Conservation (phyloP, 2,797 vertebrate genomes). For the Gastrophryne carolinensis region DNA sequence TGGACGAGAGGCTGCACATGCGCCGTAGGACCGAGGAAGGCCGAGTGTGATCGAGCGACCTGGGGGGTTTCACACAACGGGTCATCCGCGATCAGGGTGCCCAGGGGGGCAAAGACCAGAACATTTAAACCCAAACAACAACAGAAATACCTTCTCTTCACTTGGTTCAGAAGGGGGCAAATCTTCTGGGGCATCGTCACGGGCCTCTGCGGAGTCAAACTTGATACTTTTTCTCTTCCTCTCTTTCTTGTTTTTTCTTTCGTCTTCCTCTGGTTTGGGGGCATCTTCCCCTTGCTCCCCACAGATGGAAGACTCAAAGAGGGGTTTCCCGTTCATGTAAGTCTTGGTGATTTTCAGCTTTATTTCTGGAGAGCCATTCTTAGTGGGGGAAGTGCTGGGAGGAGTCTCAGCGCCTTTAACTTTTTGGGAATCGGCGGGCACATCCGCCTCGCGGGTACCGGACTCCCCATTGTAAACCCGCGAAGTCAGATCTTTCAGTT, state of each 20-base stretch:
- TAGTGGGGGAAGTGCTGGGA: slow-evolving; percentile 72
- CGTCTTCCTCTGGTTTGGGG: slow-evolving; percentile 62
- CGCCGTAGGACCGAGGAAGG: too few species aligned
- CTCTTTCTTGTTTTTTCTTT: slow-evolving; percentile 65
- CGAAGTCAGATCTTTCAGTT: slow-evolving; percentile 90
- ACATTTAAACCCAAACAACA: too few species aligned
- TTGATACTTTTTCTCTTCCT: slow-evolving; percentile 80
- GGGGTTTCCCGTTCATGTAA: slow-evolving; percentile 79
- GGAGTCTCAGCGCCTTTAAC: slow-evolving; percentile 80
- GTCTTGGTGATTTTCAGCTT: slow-evolving; percentile 89
- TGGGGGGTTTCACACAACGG: too few species aligned
- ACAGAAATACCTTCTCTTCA: slow-evolving; percentile 67
- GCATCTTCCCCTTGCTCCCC: slow-evolving; percentile 72
- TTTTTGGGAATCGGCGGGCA: slow-evolving; percentile 77
- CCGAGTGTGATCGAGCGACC: too few species aligned
- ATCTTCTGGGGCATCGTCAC: slow-evolving; percentile 60
- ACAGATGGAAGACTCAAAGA: slow-evolving; percentile 81
- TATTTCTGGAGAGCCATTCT: slow-evolving; percentile 82
- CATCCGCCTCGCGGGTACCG: slow-evolving; percentile 75
- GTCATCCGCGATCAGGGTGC: too few species aligned
- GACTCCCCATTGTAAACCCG: slow-evolving; percentile 91
- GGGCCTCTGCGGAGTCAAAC: slow-evolving; percentile 70
- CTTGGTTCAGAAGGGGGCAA: slow-evolving; percentile 62
- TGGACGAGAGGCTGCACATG: too few species aligned
- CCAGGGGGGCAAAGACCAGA: too few species aligned